Percentiles rank a stretch among this genome's conserved stretches.
phyloP scores from a whole-genome alignment of 2,888 invertebrate species.

The Meiosimyza decipiens region DNA sequence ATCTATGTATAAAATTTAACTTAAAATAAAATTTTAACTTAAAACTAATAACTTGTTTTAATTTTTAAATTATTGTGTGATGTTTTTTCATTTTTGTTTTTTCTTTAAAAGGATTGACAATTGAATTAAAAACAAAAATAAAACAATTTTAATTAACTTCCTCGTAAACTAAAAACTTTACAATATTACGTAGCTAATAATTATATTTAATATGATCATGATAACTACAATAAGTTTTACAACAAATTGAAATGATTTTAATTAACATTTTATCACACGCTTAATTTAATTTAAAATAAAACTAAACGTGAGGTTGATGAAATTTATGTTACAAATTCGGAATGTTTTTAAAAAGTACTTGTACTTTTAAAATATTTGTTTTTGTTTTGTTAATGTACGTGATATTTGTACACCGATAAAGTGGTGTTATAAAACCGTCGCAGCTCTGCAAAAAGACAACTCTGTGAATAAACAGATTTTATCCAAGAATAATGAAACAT shows the following conservation, averaged over 20 bases:
- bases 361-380: too few relatives aligned
- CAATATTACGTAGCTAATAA: constrained; percentile 10
- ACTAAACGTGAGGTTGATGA: too few relatives aligned
- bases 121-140: too few relatives aligned
- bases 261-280: constrained; percentile 29
- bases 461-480: too few relatives aligned
- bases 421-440: too few relatives aligned
- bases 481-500: too few relatives aligned
- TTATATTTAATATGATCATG: constrained; percentile 3
- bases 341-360: too few relatives aligned
- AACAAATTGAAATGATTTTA: constrained; percentile 16
- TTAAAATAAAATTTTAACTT: constrained; percentile 16
- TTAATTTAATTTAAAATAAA: constrained; percentile 18
- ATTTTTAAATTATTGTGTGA: neutral
- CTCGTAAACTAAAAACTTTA: constrained; percentile 17
- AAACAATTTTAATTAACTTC: constrained; percentile 13
- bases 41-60: constrained; percentile 15
- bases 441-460: too few relatives aligned
- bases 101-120: too few relatives aligned
- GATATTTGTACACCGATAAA: too few relatives aligned
- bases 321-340: too few relatives aligned
- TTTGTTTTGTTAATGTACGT: too few relatives aligned
- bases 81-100: neutral
- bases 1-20: constrained; percentile 24
- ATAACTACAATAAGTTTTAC: constrained; percentile 10